Evolutionary conservation across 2,888 invertebrate species (phyloP).

Genomic region (Apoda limacodes): DNA sequence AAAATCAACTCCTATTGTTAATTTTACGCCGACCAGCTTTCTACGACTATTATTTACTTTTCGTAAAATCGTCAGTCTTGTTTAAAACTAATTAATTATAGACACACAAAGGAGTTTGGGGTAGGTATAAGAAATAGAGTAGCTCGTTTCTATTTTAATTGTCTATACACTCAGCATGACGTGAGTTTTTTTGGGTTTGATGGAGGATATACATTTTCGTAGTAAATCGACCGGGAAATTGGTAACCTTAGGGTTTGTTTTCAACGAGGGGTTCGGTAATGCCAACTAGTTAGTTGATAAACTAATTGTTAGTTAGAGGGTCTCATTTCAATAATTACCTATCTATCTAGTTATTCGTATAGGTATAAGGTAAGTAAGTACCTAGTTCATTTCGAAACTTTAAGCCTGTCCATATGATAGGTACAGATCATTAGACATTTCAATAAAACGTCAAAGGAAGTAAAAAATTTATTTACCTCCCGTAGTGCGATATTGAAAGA

Average conservation of each 20-base stretch:
- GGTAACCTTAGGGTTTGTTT: slow-evolving; percentile 40
- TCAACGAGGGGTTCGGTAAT: slow-evolving; percentile 27
- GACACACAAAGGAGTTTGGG: slow-evolving; percentile 37
- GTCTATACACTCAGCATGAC: slow-evolving; percentile 46
- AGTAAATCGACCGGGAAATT: slow-evolving; percentile 67
- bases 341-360: too few species aligned
- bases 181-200: slow-evolving; percentile 36
- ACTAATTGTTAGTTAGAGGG: slow-evolving; percentile 2
- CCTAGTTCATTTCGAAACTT: too few species aligned
- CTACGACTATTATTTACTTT: slow-evolving; percentile 59
- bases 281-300: slow-evolving; percentile 14
- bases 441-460: too few species aligned
- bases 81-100: slow-evolving; percentile 66
- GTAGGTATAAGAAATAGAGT: slow-evolving; percentile 31
- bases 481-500: too few species aligned
- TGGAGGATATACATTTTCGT: slow-evolving; percentile 45
- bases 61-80: slow-evolving; percentile 64
- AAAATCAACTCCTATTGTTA: slow-evolving; percentile 53
- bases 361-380: too few species aligned
- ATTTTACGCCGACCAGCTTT: slow-evolving; percentile 48
- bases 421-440: too few species aligned
- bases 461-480: too few species aligned
- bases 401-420: too few species aligned
- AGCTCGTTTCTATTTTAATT: slow-evolving; percentile 41
- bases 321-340: slow-evolving; percentile 1